Evolutionary conservation across 1,140 invertebrate genomes (phyloP).

Genomic region (Philotrypesis tridentata): DNA sequence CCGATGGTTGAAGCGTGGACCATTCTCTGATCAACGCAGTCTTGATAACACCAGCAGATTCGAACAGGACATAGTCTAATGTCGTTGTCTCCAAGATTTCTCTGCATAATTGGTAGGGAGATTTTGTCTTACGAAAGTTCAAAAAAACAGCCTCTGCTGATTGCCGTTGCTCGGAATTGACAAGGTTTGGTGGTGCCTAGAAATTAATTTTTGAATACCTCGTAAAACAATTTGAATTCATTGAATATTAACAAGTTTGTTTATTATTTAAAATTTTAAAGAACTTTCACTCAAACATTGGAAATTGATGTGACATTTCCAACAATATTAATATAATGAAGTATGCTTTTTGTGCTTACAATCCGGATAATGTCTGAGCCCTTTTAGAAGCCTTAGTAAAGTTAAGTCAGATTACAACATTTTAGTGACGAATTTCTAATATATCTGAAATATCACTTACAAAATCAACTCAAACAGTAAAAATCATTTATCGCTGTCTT

Average conservation of each 20-base stretch:
- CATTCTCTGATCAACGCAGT: slow-evolving; percentile 89
- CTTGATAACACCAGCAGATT: slow-evolving; percentile 89
- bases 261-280: neutral
- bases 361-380: neutral
- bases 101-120: slow-evolving; percentile 87
- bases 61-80: slow-evolving; percentile 90
- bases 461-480: neutral
- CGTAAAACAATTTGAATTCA: neutral
- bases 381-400: slow-evolving; percentile 31
- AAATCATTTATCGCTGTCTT: neutral
- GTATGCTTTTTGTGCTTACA: slow-evolving; percentile 20
- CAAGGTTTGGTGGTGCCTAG: slow-evolving; percentile 88
- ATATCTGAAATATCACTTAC: neutral
- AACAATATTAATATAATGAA: slow-evolving; percentile 3
- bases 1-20: slow-evolving; percentile 78
- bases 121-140: slow-evolving; percentile 86
- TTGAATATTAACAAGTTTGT: neutral
- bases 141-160: slow-evolving; percentile 87
- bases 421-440: slow-evolving; percentile 24
- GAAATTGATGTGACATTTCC: neutral
- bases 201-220: slow-evolving; percentile 54
- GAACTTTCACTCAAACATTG: neutral
- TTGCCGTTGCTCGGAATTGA: slow-evolving; percentile 84
- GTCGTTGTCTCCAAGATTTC: slow-evolving; percentile 86
- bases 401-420: slow-evolving; percentile 39